A percentile compares a stretch with the other conserved stretches of the same genome.
These are phyloP conservation scores for Aldabrachelys gigantea DNA, from an alignment of 2,113 vertebrate genomes.

Conservation along the genomic window DNA sequence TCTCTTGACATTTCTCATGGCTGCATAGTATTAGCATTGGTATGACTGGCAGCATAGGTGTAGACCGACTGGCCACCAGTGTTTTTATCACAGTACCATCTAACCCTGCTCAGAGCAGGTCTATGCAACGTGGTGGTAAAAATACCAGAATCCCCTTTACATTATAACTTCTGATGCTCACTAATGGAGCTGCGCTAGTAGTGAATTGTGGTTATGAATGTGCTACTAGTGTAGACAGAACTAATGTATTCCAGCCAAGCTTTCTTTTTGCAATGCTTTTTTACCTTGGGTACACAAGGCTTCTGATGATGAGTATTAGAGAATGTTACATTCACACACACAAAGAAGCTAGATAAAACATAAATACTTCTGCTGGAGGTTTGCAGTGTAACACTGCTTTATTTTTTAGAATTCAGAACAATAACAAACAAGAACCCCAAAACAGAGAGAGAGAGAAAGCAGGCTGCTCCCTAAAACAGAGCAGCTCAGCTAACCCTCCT, in stretches of 20 bases:
- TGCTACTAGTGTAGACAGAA: background rate
- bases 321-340: background rate
- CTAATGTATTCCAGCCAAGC: background rate
- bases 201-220: background rate
- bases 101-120: background rate
- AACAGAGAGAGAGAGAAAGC: background rate
- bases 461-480: background rate
- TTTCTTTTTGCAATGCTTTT: background rate
- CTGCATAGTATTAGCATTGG: background rate
- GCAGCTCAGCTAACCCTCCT: background rate
- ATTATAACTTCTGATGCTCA: background rate
- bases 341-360: background rate
- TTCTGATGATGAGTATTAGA: background rate
- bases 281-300: background rate
- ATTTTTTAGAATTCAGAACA: background rate
- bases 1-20: rapidly evolving
- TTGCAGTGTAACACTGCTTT: background rate
- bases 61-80: background rate
- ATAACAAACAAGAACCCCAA: background rate
- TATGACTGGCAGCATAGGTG: background rate
- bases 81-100: background rate
- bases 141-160: background rate
- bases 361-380: background rate
- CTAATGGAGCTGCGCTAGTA: background rate
- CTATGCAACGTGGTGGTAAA: background rate